Conservation (phyloP, 2,888 invertebrate genomes). For the Spilosoma lubricipeda region DNA sequence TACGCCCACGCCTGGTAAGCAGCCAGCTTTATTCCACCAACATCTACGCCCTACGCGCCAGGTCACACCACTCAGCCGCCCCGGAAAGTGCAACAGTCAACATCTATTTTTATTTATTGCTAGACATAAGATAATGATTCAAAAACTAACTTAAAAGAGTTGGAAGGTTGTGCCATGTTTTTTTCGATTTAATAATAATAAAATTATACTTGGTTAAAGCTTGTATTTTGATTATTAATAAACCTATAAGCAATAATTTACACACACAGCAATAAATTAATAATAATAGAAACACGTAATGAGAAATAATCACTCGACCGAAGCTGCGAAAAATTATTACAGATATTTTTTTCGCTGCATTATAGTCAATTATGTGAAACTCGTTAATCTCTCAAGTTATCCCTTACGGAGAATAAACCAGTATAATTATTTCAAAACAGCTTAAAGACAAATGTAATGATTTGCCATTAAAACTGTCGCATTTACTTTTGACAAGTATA, state of each 20-base stretch:
- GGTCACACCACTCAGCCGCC: conserved; percentile 40
- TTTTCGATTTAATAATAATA: conserved; percentile 65
- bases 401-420: conserved; percentile 26
- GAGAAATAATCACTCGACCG: no score
- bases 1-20: conserved; percentile 77
- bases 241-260: not conserved
- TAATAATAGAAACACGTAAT: no score
- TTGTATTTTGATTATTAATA: not conserved
- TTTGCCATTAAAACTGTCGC: conserved; percentile 38
- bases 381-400: conserved; percentile 33
- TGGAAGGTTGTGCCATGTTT: conserved; percentile 63
- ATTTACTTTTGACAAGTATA: conserved; percentile 14
- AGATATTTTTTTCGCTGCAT: no score
- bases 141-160: conserved; percentile 61
- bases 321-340: not conserved
- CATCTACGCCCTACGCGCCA: conserved; percentile 45
- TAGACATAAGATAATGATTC: conserved; percentile 62
- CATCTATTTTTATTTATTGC: conserved; percentile 64
- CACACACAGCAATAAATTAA: not conserved
- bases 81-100: conserved; percentile 78
- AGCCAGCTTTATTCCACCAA: conserved; percentile 31
- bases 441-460: conserved; percentile 25
- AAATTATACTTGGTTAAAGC: conserved; percentile 39
- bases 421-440: conserved; percentile 29
- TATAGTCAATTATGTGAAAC: conserved; percentile 18